phyloP scores from a whole-genome alignment of 2,888 invertebrate species.

The Ornithoptera priamus region DNA sequence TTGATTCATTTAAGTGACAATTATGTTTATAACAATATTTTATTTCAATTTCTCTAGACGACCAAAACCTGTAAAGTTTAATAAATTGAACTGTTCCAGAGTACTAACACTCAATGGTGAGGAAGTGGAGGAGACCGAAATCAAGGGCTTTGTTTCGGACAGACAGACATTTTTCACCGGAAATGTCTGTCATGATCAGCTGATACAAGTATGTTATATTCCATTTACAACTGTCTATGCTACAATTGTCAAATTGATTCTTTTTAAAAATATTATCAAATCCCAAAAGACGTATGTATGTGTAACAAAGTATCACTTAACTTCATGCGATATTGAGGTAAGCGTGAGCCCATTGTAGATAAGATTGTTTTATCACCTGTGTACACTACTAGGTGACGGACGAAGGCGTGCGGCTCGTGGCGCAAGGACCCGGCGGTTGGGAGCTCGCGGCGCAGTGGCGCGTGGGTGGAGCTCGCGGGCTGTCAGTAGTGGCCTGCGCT shows the following conservation, averaged over 20 bases:
- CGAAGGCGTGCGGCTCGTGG: conserved; percentile 61
- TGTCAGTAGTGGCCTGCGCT: conserved; percentile 94
- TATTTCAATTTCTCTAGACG: not conserved
- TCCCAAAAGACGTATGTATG: too few relatives aligned
- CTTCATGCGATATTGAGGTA: too few relatives aligned
- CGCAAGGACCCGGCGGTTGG: conserved; percentile 68
- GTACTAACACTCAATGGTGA: conserved; percentile 94
- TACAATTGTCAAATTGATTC: too few relatives aligned
- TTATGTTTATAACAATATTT: too few relatives aligned
- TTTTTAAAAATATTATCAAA: too few relatives aligned
- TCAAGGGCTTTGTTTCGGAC: conserved; percentile 93
- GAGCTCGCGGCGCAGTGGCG: conserved; percentile 79
- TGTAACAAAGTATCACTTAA: too few relatives aligned
- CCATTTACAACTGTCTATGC: too few relatives aligned
- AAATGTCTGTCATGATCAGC: conserved; percentile 91
- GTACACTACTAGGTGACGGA: conserved; percentile 73
- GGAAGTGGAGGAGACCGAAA: conserved; percentile 98
- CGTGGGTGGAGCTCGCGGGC: conserved; percentile 86
- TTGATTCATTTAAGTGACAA: too few relatives aligned
- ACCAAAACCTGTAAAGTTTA: not conserved
- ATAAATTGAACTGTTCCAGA: conserved; percentile 57
- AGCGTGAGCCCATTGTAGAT: too few relatives aligned
- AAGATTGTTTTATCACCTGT: too few relatives aligned
- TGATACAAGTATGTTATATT: conserved; percentile 74
- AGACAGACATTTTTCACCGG: conserved; percentile 97